Conservation (phyloP, 2,888 invertebrate species). For the Ectemnius lituratus region DNA sequence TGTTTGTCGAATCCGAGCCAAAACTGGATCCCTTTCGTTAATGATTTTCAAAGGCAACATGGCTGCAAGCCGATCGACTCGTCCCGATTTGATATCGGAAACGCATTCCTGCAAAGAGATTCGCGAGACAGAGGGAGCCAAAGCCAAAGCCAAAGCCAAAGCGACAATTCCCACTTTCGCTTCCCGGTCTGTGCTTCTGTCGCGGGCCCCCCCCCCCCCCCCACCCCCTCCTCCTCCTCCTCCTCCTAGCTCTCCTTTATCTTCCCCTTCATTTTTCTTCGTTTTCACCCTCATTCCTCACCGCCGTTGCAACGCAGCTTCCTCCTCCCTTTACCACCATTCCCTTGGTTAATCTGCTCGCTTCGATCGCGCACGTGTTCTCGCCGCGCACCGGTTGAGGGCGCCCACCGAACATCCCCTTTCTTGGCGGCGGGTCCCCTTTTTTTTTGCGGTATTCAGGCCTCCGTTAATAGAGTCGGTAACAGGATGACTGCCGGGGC, state of each 20-base stretch:
- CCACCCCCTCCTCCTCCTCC: no score
- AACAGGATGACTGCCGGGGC: constrained; percentile 26
- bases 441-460: constrained; percentile 48
- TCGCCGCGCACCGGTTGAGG: no score
- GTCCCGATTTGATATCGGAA: background rate
- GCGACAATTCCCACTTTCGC: background rate
- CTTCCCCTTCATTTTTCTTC: background rate
- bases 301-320: no score
- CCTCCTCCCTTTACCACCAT: no score
- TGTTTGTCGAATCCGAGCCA: no score
- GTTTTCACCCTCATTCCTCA: background rate
- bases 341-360: no score
- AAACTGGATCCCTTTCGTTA: constrained; percentile 13
- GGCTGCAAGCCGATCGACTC: background rate
- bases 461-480: constrained; percentile 64
- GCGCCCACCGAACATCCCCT: background rate
- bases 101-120: background rate
- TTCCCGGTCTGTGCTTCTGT: background rate
- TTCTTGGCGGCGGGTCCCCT: constrained; percentile 15
- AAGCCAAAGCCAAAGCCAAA: background rate
- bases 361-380: no score
- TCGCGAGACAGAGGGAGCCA: background rate
- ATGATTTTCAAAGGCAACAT: constrained; percentile 4
- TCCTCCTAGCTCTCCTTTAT: no score
- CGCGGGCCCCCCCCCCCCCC: background rate